Conservation (phyloP, 2,888 invertebrate species). For the Corythucha ciliata region DNA sequence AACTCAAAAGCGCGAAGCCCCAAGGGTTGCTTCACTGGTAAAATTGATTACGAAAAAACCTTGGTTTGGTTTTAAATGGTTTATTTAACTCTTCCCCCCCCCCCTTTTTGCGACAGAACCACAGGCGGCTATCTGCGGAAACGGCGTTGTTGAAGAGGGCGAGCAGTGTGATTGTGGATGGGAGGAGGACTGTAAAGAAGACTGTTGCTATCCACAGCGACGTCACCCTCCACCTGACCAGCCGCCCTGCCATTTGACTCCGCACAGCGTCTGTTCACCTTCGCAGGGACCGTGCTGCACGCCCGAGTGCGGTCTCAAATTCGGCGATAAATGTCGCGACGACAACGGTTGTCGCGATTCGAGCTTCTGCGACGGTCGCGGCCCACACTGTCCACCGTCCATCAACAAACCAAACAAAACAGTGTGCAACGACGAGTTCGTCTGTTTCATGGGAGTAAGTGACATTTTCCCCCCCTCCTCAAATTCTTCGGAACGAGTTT, state of each 20-base stretch:
- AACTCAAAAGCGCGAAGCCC: constrained; percentile 82
- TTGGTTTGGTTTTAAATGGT: background rate
- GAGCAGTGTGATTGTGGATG: constrained; percentile 99
- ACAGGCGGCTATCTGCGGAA: constrained; percentile 92
- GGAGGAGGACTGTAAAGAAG: constrained; percentile 90
- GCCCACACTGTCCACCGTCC: constrained; percentile 85
- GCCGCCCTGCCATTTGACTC: constrained; percentile 77
- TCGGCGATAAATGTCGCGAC: constrained; percentile 80
- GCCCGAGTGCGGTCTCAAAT: constrained; percentile 69
- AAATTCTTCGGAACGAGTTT: too few relatives aligned
- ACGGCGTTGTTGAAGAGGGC: constrained; percentile 91
- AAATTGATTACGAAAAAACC: too few relatives aligned
- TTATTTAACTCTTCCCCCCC: too few relatives aligned
- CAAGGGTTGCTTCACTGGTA: constrained; percentile 88
- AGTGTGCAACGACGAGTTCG: constrained; percentile 92
- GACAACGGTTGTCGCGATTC: constrained; percentile 90
- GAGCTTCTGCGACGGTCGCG: constrained; percentile 81
- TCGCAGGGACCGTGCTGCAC: constrained; percentile 94
- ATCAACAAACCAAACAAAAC: constrained; percentile 88
- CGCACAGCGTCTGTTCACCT: constrained; percentile 67
- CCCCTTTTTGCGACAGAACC: constrained; percentile 53
- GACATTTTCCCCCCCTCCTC: background rate
- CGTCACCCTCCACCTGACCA: constrained; percentile 66
- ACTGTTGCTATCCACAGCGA: constrained; percentile 86
- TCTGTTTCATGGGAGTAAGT: constrained; percentile 90